Percentiles rank a stretch among this genome's conserved stretches.
These are phyloP conservation scores for Andrena hattorfiana DNA, from an alignment of 2,888 invertebrate species.

Conservation along the genomic window DNA sequence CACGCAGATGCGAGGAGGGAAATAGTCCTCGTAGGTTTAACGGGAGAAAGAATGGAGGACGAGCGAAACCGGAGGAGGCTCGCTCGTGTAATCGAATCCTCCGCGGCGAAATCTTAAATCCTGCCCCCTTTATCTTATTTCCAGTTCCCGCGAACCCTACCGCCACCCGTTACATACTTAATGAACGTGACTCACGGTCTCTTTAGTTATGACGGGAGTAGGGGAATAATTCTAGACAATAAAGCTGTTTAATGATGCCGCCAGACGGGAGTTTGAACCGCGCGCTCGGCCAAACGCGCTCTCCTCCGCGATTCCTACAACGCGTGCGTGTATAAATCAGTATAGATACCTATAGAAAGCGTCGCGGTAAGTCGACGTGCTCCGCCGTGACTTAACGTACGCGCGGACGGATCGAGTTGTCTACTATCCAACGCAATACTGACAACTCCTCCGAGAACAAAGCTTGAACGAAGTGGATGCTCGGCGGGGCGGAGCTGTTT, in stretches of 20 bases:
- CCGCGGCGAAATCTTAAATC: conserved; percentile 58
- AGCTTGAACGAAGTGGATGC: not conserved
- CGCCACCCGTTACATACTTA: conserved; percentile 69
- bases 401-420: too few species aligned
- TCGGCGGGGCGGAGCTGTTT: not conserved
- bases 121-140: conserved; percentile 54
- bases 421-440: not conserved
- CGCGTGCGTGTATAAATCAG: too few species aligned
- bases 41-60: conserved; percentile 47
- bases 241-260: conserved; percentile 69
- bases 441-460: too few species aligned
- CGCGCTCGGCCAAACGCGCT: conserved; percentile 37
- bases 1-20: not conserved
- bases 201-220: conserved; percentile 60
- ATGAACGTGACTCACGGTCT: conserved; percentile 71
- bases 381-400: not conserved
- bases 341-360: not conserved
- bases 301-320: not conserved
- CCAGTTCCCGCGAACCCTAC: conserved; percentile 48
- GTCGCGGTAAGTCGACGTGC: not conserved
- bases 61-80: conserved; percentile 61
- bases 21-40: conserved; percentile 43
- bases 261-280: conserved; percentile 44
- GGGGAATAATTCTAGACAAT: conserved; percentile 76
- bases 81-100: conserved; percentile 57